Evolutionary conservation across 1,140 invertebrate species (phyloP).

Genomic region (Aporrectodea caliginosa): DNA sequence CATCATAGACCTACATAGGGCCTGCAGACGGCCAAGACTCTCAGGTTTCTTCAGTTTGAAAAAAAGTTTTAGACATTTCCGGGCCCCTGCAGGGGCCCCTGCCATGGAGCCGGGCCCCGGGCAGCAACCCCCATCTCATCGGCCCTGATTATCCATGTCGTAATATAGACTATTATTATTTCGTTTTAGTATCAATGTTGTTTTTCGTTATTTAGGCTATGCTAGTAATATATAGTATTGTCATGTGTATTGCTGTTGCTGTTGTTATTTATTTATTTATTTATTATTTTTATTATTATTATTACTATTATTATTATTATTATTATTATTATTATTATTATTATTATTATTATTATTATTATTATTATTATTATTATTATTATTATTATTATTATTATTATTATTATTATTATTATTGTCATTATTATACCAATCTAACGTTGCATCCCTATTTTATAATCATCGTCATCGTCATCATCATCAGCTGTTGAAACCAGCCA

Average conservation of each 20-base stretch:
- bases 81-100: too few species aligned
- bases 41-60: too few species aligned
- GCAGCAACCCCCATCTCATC: background rate
- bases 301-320: conserved; percentile 1
- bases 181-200: background rate
- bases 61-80: too few species aligned
- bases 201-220: background rate
- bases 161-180: background rate
- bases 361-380: background rate
- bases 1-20: too few species aligned
- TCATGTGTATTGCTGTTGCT: background rate
- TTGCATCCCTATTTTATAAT: too few species aligned
- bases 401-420: background rate
- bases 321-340: conserved; percentile 4
- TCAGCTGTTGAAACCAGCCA: too few species aligned
- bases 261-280: too few species aligned
- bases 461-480: too few species aligned
- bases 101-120: too few species aligned
- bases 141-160: background rate
- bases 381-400: conserved; percentile 4
- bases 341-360: background rate
- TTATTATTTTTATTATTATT: conserved; percentile 1
- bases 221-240: background rate
- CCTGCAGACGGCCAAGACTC: too few species aligned
- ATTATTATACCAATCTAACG: too few species aligned